Conservation (phyloP, 1,140 invertebrate species). For the Drosophila nannoptera region DNA sequence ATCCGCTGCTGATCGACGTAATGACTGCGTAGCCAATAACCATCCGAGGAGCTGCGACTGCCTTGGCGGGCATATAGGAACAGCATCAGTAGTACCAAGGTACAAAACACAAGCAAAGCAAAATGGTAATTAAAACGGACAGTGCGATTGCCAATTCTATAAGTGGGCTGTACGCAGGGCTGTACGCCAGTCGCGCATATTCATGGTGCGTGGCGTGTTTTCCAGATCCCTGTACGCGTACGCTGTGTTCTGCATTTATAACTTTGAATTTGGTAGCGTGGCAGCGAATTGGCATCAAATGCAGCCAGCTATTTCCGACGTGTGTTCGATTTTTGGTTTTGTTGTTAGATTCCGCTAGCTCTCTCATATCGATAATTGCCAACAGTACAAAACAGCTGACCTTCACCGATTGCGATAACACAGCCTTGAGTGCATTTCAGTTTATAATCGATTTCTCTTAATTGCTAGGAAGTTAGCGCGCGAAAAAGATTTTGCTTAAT, state of each 20-base stretch:
- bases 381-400: constrained; percentile 24
- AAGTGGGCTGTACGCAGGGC: constrained; percentile 89
- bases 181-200: constrained; percentile 89
- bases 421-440: too few relatives aligned
- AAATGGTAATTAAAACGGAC: constrained; percentile 90
- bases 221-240: constrained; percentile 54
- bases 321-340: constrained; percentile 52
- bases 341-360: constrained; percentile 29
- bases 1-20: constrained; percentile 46
- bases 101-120: constrained; percentile 83
- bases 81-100: constrained; percentile 82
- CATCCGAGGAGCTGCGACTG: constrained; percentile 58
- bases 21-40: constrained; percentile 50
- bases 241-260: constrained; percentile 59
- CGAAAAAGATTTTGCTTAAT: too few relatives aligned
- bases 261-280: constrained; percentile 24
- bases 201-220: constrained; percentile 66
- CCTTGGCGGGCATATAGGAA: constrained; percentile 82
- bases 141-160: constrained; percentile 90
- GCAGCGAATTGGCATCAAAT: constrained; percentile 8
- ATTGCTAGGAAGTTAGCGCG: too few relatives aligned
- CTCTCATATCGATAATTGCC: constrained; percentile 27
- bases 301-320: constrained; percentile 30
- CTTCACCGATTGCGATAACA: background rate
- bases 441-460: too few relatives aligned